phyloP scores from a whole-genome alignment of 2,888 invertebrate genomes.

The Beris chalybata region DNA sequence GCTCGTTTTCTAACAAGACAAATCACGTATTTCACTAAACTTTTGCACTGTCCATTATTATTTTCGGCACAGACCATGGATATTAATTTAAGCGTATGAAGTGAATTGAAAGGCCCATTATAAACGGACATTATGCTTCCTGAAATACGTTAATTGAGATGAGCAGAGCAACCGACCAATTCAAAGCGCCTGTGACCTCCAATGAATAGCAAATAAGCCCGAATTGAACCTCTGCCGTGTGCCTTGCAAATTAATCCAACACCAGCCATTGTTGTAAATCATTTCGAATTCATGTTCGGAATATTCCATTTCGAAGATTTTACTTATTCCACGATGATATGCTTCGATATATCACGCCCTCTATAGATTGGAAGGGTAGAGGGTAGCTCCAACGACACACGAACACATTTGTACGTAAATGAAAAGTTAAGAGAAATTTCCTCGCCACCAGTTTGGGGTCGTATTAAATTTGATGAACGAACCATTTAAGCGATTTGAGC shows the following conservation, averaged over 20 bases:
- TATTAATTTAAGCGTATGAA: conserved; percentile 20
- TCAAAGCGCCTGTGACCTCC: conserved; percentile 1
- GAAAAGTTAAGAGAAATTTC: too few relatives aligned
- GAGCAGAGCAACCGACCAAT: neutral
- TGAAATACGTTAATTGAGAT: conserved; percentile 26
- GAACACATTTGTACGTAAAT: too few relatives aligned
- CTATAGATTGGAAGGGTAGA: too few relatives aligned
- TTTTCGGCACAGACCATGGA: neutral
- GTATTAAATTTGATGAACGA: too few relatives aligned
- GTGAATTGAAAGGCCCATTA: conserved; percentile 28
- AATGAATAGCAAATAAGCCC: conserved; percentile 21
- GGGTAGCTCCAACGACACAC: too few relatives aligned
- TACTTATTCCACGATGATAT: too few relatives aligned
- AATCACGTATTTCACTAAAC: too few relatives aligned
- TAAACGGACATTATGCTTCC: conserved; percentile 20
- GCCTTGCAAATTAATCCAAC: conserved; percentile 12
- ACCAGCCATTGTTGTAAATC: conserved; percentile 15
- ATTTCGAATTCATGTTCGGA: conserved; percentile 15
- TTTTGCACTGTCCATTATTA: too few relatives aligned
- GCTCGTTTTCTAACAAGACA: too few relatives aligned
- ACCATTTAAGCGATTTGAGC: too few relatives aligned
- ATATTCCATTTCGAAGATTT: neutral
- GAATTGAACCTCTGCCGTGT: neutral
- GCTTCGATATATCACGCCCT: too few relatives aligned
- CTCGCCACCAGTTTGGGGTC: too few relatives aligned